phyloP scores from a whole-genome alignment of 2,888 invertebrate genomes.

The Lordiphosa fenestrarum region DNA sequence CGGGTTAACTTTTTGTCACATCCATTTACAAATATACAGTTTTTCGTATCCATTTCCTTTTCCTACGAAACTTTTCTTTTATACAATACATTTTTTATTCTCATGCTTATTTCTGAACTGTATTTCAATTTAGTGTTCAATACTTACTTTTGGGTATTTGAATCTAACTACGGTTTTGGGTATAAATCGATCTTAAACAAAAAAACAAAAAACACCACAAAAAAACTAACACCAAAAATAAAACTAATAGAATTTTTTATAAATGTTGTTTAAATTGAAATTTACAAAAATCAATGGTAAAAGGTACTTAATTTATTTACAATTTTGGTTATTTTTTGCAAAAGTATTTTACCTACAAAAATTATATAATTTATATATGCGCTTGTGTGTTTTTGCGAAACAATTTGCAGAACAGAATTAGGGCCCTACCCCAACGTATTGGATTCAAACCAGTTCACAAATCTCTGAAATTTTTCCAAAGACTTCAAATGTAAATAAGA shows the following conservation, averaged over 20 bases:
- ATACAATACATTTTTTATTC: conserved; percentile 30
- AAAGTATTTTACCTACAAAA: conserved; percentile 42
- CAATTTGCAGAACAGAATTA: conserved; percentile 45
- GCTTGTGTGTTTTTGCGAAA: conserved; percentile 67
- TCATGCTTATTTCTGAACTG: conserved; percentile 40
- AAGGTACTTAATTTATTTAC: conserved; percentile 45
- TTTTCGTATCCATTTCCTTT: conserved; percentile 32
- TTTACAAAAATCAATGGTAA: conserved; percentile 37
- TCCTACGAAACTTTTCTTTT: conserved; percentile 37
- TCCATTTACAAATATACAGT: conserved; percentile 24
- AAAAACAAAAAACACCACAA: conserved; percentile 6
- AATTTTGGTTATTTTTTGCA: conserved; percentile 61
- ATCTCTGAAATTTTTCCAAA: too few species aligned
- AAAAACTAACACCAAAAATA: conserved; percentile 35
- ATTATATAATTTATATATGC: conserved; percentile 39
- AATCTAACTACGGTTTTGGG: conserved; percentile 39
- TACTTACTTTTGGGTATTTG: conserved; percentile 35
- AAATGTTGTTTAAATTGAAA: conserved; percentile 42
- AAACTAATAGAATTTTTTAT: conserved; percentile 42
- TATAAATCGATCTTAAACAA: conserved; percentile 18
- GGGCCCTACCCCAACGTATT: too few species aligned
- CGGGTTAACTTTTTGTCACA: conserved; percentile 68
- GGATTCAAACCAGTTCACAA: too few species aligned
- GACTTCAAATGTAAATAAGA: too few species aligned
- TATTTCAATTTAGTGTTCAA: conserved; percentile 36